Conservation (phyloP, 2,113 vertebrate genomes). For the Calidris pygmaea region DNA sequence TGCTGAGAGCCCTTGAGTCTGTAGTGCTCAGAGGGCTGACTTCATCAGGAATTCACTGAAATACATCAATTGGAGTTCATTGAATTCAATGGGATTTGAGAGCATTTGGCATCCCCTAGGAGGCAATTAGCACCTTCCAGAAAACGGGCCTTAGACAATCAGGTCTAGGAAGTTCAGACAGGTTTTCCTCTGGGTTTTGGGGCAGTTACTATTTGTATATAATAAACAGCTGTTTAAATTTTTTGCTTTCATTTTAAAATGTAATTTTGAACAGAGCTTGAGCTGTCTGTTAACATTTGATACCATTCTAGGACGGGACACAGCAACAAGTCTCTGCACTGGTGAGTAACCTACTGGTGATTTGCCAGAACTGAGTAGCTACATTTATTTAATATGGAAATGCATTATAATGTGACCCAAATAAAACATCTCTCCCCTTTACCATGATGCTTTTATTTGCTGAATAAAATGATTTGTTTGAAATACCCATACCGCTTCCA, state of each 20-base stretch:
- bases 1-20: constrained; percentile 4
- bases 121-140: constrained; percentile 54
- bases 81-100: constrained; percentile 50
- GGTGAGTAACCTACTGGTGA: neutral
- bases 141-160: constrained; percentile 13
- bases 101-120: constrained; percentile 45
- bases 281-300: neutral
- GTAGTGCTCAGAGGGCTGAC: neutral
- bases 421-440: neutral
- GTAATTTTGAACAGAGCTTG: neutral
- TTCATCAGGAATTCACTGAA: constrained; percentile 44
- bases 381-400: neutral
- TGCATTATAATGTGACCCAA: neutral
- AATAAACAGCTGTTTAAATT: neutral
- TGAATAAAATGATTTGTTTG: neutral
- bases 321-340: neutral
- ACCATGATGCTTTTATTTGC: neutral
- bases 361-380: neutral
- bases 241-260: neutral
- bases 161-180: constrained; percentile 9
- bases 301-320: neutral
- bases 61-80: constrained; percentile 33
- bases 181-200: constrained; percentile 16
- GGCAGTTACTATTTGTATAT: neutral
- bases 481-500: neutral